Conservation (phyloP, 2,797 vertebrate genomes). For the Acanthis flammea region DNA sequence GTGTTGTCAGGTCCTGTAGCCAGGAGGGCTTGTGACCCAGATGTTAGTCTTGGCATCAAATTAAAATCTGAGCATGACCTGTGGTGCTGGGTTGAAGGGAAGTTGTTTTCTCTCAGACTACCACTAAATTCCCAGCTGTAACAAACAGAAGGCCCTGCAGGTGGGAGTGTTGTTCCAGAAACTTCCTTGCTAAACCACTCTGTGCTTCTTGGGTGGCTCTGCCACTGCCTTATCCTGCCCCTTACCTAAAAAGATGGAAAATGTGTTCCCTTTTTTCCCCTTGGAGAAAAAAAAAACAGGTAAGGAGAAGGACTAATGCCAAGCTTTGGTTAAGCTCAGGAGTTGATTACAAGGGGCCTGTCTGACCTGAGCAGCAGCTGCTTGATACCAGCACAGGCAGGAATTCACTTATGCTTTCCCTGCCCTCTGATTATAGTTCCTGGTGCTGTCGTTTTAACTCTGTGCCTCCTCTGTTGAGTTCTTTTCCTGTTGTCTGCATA, state of each 20-base stretch:
- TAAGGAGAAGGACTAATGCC: background rate
- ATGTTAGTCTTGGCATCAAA: background rate
- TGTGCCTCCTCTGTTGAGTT: background rate
- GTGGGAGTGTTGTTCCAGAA: constrained; percentile 28
- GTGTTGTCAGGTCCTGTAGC: background rate
- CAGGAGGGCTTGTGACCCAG: background rate
- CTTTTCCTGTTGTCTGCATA: background rate
- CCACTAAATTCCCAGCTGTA: background rate
- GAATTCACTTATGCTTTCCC: background rate
- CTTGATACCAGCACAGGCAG: background rate
- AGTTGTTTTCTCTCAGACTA: background rate
- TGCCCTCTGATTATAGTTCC: background rate
- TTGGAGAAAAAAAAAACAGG: background rate
- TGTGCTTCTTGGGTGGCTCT: background rate
- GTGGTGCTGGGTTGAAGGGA: background rate
- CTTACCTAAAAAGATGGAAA: background rate
- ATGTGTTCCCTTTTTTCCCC: background rate
- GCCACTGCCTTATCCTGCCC: background rate
- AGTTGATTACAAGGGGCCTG: background rate
- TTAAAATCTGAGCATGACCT: background rate
- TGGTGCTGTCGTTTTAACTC: background rate
- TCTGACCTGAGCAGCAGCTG: background rate
- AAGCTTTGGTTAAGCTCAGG: background rate
- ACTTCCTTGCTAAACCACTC: background rate
- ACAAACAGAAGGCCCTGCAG: constrained; percentile 28